Base-by-base conservation (phyloP, 2,888 invertebrate genomes). In the Tetramorium bicarinatum region DNA sequence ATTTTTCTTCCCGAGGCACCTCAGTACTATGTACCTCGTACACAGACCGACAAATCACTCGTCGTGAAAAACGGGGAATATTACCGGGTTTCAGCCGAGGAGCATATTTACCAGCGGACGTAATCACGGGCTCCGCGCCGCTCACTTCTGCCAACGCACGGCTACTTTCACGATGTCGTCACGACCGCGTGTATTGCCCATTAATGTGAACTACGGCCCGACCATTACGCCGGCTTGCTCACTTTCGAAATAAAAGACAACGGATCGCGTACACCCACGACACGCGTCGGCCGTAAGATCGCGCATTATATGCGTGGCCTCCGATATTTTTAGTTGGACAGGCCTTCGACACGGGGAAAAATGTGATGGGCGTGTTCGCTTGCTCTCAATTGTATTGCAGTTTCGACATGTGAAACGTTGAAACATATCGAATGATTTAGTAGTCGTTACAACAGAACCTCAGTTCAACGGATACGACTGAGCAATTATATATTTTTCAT, bases 151-250 rank as follows among this genome's bases (percentile, higher is more conserved):
- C 86, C 85, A 83, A 86, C 87, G 87, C 86, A 25, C 25, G 25
- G 75, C 82, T 85, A 88, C 91, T 87, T 89, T 91, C 89, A 72
- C 89, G 87, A 90, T 90, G 87, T 83, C 86, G 90, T 89, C 90
- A 87, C 76, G 76, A 54, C 41, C 29, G 69, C 67, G 80, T 15
- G 67, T 86, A 89, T 90, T 82, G 86, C 64, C 85, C 82, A 69
- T 90, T 85, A 87, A 89, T 83, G 54, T 66, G 84, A 89, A 75
- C 80, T 75, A 85, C 77, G 80, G 62, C 74, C 61, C 34, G 64
- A 64, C 71, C 75, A 77, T 72, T 72, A 66, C 59, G 67, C 11
- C 21, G 76, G 71, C 76, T 69, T 72, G 75, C 38, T 44, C 81
- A 59, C 54, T 88, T 89, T 76, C 88, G 90, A 85, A 90, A 86